Evolutionary conservation across 2,113 vertebrate genomes (phyloP).

Genomic region (Arizona elegans): DNA sequence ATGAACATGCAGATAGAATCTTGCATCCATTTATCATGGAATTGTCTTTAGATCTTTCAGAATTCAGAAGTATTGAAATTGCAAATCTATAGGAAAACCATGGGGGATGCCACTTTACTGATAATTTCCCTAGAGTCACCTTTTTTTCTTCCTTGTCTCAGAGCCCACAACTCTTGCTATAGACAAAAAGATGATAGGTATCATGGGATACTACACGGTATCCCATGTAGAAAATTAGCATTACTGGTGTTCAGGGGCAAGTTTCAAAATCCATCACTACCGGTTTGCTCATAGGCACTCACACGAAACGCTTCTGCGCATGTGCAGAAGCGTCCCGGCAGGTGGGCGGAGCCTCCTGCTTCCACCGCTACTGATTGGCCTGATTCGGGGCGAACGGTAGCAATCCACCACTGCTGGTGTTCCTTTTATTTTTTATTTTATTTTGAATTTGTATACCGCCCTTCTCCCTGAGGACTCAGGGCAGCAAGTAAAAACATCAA

Average conservation of each 20-base stretch:
- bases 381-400: too few relatives aligned
- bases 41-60: background rate
- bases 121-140: background rate
- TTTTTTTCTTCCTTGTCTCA: background rate
- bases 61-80: background rate
- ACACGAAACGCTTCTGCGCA: too few relatives aligned
- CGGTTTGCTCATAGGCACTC: too few relatives aligned
- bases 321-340: too few relatives aligned
- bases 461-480: too few relatives aligned
- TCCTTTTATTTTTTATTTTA: too few relatives aligned
- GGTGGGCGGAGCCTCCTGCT: too few relatives aligned
- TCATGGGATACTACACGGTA: background rate
- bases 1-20: background rate
- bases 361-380: too few relatives aligned
- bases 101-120: background rate
- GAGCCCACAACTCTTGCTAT: background rate
- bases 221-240: background rate
- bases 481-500: too few relatives aligned
- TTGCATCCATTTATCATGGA: background rate
- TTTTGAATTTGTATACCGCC: too few relatives aligned
- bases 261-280: too few relatives aligned
- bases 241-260: background rate
- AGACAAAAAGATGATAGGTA: background rate
- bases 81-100: background rate
- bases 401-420: background rate